A percentile compares a stretch with the other conserved stretches of the same genome.
Evolutionary conservation across 2,888 invertebrate genomes (phyloP).

Genomic region (Aleiodes leptofemur): DNA sequence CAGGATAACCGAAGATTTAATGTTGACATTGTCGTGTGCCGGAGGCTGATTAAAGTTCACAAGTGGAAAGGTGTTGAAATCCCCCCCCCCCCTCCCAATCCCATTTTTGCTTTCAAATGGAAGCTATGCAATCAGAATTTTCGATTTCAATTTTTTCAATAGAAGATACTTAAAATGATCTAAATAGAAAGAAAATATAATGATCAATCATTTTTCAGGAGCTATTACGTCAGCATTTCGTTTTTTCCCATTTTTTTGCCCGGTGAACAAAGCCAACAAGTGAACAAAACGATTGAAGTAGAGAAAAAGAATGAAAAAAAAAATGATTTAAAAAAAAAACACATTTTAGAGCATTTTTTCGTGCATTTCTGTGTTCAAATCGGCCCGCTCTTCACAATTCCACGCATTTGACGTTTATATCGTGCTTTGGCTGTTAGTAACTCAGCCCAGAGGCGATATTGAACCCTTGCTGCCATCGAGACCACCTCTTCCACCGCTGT

Average conservation of each 20-base stretch:
- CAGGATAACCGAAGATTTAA: neutral
- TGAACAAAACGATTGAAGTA: constrained; percentile 1
- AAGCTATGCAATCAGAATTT: no score
- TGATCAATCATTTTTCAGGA: no score
- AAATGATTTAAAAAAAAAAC: constrained; percentile 21
- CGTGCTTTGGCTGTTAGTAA: constrained; percentile 65
- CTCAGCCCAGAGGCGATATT: constrained; percentile 64
- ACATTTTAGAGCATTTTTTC: constrained; percentile 22
- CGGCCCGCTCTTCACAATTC: constrained; percentile 10
- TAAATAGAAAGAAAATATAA: no score
- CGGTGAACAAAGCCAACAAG: no score
- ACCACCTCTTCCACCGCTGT: neutral
- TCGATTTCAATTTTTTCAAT: no score
- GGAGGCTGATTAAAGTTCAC: neutral
- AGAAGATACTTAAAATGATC: no score
- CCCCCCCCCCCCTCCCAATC: no score
- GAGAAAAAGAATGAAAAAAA: constrained; percentile 23
- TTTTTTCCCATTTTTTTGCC: no score
- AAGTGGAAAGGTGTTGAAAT: neutral
- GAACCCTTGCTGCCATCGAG: constrained; percentile 64
- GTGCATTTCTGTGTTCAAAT: constrained; percentile 21
- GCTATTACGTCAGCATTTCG: no score
- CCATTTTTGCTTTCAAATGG: no score
- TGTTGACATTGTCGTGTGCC: constrained; percentile 9
- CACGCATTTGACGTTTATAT: constrained; percentile 47